Base-by-base conservation (phyloP, 2,888 invertebrate genomes). In the Litoditis marina region DNA sequence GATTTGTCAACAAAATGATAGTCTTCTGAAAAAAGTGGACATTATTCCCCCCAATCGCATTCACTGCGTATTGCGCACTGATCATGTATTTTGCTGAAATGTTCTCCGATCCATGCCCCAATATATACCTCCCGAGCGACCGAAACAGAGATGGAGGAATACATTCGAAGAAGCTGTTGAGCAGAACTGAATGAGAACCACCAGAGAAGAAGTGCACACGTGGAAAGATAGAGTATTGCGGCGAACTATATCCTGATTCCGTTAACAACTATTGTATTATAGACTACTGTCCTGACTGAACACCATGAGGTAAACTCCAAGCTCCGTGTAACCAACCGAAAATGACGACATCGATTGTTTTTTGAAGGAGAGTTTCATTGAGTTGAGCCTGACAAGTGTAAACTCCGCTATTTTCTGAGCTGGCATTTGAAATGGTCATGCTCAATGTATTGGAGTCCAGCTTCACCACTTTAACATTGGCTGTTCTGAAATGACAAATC, bases 301-400 rank as follows among this genome's bases (percentile, higher is more conserved):
- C 11, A 16, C 39, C 11, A 1, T 2, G n/a, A 39, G 16, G 11
- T n/a, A 51, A 51, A 25, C 7, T 13, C 25, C 13, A 16, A 11
- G 34, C 16, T 7, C n/a, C 5, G 34, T 6, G n/a, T 16, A 4
- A 28, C 55, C 46, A 46, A 71, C 74, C 71, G 52, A 71, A 70
- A 65, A 71, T 60, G 53, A 70, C 55, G 22, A 74, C 66, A 63
- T 74, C 74, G 49, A 74, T 67, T 19, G 66, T 65, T 27, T 63
- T 63, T 54, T 67, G 59, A 32, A 64, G 56, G 8, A 56, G 46
- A 51, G 63, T 63, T 22, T 52, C 59, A 30, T 62, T 63, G 22
- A 66, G 44, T 34, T 69, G 68, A 34, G 67, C 74, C n/a, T 67
- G 62, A 55, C 74, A 74, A n/a, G 51, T 55, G 61, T 74, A 74